phyloP scores from a whole-genome alignment of 1,140 invertebrate genomes.

The Meteorus sp. region DNA sequence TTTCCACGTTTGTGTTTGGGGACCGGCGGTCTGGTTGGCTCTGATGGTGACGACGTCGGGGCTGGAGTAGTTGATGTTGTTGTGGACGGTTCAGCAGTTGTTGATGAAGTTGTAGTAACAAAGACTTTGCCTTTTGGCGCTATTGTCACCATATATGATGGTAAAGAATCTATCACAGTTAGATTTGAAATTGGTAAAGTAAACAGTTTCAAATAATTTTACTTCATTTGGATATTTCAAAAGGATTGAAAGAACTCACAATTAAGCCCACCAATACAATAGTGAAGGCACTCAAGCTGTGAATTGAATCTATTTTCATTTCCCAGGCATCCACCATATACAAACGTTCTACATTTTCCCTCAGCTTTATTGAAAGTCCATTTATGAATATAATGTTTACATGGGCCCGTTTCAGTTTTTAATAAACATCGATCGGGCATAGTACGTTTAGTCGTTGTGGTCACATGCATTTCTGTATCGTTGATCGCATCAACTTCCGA shows the following conservation, averaged over 20 bases:
- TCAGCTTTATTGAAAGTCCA: slow-evolving; percentile 73
- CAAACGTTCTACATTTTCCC: slow-evolving; percentile 70
- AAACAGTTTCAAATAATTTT: too few species aligned
- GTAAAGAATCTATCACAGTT: slow-evolving; percentile 55
- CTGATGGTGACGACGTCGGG: slow-evolving; percentile 50
- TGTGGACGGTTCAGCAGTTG: slow-evolving; percentile 52
- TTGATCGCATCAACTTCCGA: slow-evolving; percentile 29
- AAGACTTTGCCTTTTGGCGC: slow-evolving; percentile 53
- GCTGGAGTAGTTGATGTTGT: slow-evolving; percentile 51
- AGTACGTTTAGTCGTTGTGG: slow-evolving; percentile 30
- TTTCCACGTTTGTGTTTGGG: slow-evolving; percentile 71
- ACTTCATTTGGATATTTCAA: background rate
- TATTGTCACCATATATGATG: slow-evolving; percentile 56
- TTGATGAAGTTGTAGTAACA: slow-evolving; percentile 52
- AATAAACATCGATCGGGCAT: slow-evolving; percentile 49
- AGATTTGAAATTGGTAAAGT: background rate
- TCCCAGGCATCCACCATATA: slow-evolving; percentile 77
- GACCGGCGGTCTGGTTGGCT: slow-evolving; percentile 63
- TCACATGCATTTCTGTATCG: slow-evolving; percentile 3
- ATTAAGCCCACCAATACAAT: slow-evolving; percentile 63
- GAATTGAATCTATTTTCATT: slow-evolving; percentile 79
- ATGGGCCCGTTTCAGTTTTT: slow-evolving; percentile 65
- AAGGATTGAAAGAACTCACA: slow-evolving; percentile 43
- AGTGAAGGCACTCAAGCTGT: slow-evolving; percentile 70
- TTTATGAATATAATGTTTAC: slow-evolving; percentile 69